Evolutionary conservation across 2,113 vertebrate species (phyloP).

Genomic region (Calidris pygmaea): DNA sequence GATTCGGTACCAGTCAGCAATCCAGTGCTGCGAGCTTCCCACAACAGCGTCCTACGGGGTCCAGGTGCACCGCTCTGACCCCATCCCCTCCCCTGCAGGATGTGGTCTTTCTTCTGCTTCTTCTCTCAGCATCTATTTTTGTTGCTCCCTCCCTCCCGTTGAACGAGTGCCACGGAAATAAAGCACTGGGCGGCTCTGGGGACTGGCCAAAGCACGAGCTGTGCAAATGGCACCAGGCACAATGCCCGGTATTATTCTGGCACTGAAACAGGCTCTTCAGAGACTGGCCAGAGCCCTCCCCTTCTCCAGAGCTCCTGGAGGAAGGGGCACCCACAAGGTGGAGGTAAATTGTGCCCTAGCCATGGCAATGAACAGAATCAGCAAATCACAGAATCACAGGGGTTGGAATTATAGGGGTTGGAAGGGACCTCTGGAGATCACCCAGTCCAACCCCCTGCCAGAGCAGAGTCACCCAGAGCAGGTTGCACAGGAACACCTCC

Average conservation of each 20-base stretch:
- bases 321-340: not conserved
- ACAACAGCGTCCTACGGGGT: rapidly evolving
- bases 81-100: not conserved
- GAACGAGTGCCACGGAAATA: not conserved
- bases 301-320: not conserved
- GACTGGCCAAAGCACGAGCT: not conserved
- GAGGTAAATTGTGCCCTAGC: not conserved
- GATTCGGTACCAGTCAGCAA: rapidly evolving
- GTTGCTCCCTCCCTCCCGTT: rapidly evolving
- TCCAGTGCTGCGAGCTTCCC: not conserved
- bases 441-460: not conserved
- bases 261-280: not conserved
- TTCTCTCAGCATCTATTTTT: not conserved
- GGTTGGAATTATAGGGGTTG: not conserved
- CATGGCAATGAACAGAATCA: rapidly evolving
- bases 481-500: not conserved
- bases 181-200: not conserved
- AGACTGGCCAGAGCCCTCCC: not conserved
- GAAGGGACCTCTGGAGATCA: not conserved
- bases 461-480: not conserved
- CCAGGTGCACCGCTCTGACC: not conserved
- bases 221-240: conserved; percentile 4
- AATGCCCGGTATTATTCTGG: not conserved
- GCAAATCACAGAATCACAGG: not conserved
- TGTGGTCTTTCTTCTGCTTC: not conserved